Evolutionary conservation across 2,888 invertebrate species (phyloP), one percentile per base, ranked within the genome.

Genomic region (Hydriomena furcata): DNA sequence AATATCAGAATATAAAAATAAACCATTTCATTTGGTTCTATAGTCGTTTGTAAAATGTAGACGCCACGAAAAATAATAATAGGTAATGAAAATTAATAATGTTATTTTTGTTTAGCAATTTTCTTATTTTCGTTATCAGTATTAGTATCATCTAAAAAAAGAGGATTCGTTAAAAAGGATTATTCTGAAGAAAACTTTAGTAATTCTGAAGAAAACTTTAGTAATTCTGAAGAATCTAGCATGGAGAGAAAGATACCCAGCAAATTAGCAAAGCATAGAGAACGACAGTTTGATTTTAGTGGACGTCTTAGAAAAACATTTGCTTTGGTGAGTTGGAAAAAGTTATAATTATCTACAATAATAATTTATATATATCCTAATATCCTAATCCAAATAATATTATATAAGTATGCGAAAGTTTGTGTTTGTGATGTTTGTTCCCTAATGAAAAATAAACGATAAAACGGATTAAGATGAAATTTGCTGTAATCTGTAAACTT

Each of bases 271-370:
- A 37, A 27, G n/a, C 20, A 10, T 1, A 21, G 5, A 1, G 1
- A 12, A 7, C 12, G 13, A 1, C 20, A 12, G 20, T 44, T 44
- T 36, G 44, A 44, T 36, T 10, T 44, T 2, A 13, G 21, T 8
- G 44, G 44, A 13, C n/a, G 7, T 11, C 6, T 36, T 8, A 44
- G 24, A 13, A n/a, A 23, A 36, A 2, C 21, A 11, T 44, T 44
- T 36, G 44, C 44, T 7, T 21, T 44, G 12, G 44, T 44, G 21
- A 44, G 36, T 30, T 35, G n/a, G n/a, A 3, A 0, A 27, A 5
- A 8, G 10, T 5, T 7, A n/a, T n/a, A n/a, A n/a, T n/a, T n/a
- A n/a, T n/a, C n/a, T n/a, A n/a, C n/a, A n/a, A n/a, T n/a, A n/a
- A n/a, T n/a, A n/a, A n/a, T n/a, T n/a, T n/a, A n/a, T n/a, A n/a